Base-by-base conservation (phyloP, 1,140 invertebrate genomes). In the Rhagoletis zephyria region DNA sequence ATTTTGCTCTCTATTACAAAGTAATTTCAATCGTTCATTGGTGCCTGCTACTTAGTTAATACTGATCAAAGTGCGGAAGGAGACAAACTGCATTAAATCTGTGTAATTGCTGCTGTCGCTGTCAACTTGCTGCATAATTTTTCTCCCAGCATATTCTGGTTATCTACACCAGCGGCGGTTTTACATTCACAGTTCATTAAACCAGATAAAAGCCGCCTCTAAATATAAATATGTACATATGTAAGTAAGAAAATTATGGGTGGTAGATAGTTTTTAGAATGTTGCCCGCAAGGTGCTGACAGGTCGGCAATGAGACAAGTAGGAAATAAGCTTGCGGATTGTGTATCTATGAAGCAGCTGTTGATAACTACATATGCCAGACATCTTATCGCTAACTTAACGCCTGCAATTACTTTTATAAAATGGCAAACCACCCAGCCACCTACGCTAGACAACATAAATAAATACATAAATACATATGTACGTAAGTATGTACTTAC, bases 141-240 rank as follows among this genome's bases (percentile, higher is more conserved):
- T 42, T 14, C 16, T 4, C 10, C 45, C 14, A 56, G 5, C 0
- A 6, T 3, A 16, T 30, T 19, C 3, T 19, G 74, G 6, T 81
- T 30, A 81, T 51, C 3, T n/a, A 9, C 7, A 14, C 48, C n/a
- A n/a, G 48, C 45, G 74, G 45, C 48, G 48, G 1, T 30, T 4
- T 30, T 3, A 81, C 74, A 56, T 51, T 81, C 16, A 56, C 74
- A 81, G 74, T 81, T 74, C 74, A 56, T 59, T 81, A 81, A 81
- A 81, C 74, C 74, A 81, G 14, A 81, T 81, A 51, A 30, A 6
- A 4, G 74, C n/a, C 9, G 19, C 6, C 6, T 6, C 30, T 4
- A 30, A 67, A 30, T 67, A 40, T 30, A 67, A n/a, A 30, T 30
- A 65, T 19, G 64, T 10, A 63, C n/a, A 30, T 67, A 42, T 16